Evolutionary conservation across 2,888 invertebrate species (phyloP), one percentile per base, ranked within the genome.

Genomic region (Odontomyia ornata): DNA sequence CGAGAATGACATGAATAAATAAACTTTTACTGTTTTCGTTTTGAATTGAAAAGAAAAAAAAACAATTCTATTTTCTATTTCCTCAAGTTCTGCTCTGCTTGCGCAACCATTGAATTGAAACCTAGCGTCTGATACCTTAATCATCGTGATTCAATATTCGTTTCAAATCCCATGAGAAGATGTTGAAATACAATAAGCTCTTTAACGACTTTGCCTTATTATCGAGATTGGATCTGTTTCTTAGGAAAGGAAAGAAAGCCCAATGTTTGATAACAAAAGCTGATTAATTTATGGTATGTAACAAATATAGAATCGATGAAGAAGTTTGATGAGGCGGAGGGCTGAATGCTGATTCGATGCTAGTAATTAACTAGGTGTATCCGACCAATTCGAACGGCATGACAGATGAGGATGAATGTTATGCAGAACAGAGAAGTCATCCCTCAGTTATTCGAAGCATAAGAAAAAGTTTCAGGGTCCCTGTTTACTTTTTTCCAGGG

Each of bases 191-290:
- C 52, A 52, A 52, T 52, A 52, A 52, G 52, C 52, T 52, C 52
- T 52, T 52, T 52, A 52, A 52, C 52, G 52, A 52, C 52, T 52
- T 36, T 52, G 52, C 18, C 52, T 52, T 52, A 52, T 52, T 52
- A 52, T 52, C 52, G 13, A 52, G 52, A 52, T 52, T 52, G 18
- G 15, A 52, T 52, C 52, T 18, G 15, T n/a, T 18, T 52, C 18
- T 52, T 52, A 18, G 18, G 52, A 4, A 52, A 52, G 4, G 13
- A 52, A 52, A 52, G 52, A n/a, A 52, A 15, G 52, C 52, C 13
- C n/a, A 52, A 13, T 52, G 52, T 15, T 52, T 52, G 52, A 52
- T 52, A 52, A 18, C 52, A 18, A 52, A 52, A 52, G 52, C 52
- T 52, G 52, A 52, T 52, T 52, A 52, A 52, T 52, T 52, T 52